phyloP scores from a whole-genome alignment of 2,113 vertebrate genomes.

The Ameiurus melas region DNA sequence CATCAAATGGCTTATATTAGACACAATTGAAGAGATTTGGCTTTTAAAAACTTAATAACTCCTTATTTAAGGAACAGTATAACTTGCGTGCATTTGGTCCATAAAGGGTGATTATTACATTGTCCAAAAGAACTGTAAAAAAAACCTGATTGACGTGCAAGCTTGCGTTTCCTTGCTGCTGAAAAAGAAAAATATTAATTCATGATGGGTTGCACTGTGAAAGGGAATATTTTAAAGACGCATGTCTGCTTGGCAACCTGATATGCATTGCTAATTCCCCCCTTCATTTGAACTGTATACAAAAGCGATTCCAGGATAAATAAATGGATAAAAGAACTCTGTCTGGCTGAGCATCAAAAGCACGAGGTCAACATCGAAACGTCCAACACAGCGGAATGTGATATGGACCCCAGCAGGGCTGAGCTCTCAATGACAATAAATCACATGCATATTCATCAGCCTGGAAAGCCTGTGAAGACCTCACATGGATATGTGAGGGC shows the following conservation, averaged over 20 bases:
- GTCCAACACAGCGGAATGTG: slow-evolving; percentile 39
- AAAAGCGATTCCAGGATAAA: slow-evolving; percentile 49
- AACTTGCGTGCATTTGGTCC: slow-evolving; percentile 11
- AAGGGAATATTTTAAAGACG: slow-evolving; percentile 51
- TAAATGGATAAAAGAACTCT: slow-evolving; percentile 42
- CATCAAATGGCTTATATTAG: background rate
- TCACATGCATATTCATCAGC: slow-evolving; percentile 36
- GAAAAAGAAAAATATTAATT: slow-evolving; percentile 40
- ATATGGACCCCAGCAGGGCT: slow-evolving; percentile 39
- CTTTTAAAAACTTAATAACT: slow-evolving; percentile 4
- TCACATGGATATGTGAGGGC: slow-evolving; percentile 6
- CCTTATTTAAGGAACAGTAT: slow-evolving; percentile 14
- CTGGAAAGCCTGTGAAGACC: slow-evolving; percentile 10
- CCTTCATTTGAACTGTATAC: slow-evolving; percentile 53
- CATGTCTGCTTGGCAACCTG: slow-evolving; percentile 46
- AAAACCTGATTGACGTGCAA: slow-evolving; percentile 4
- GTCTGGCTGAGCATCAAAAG: slow-evolving; percentile 48
- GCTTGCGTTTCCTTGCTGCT: slow-evolving; percentile 7
- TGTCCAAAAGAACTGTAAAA: background rate
- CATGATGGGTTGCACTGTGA: slow-evolving; percentile 28
- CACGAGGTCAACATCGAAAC: slow-evolving; percentile 39
- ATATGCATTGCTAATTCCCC: slow-evolving; percentile 54
- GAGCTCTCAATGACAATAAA: slow-evolving; percentile 37
- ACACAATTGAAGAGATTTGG: background rate
- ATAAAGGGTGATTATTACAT: slow-evolving; percentile 5